These are phyloP conservation scores for Scarus forsteni DNA, from an alignment of 2,797 vertebrate species.

Conservation along the genomic window DNA sequence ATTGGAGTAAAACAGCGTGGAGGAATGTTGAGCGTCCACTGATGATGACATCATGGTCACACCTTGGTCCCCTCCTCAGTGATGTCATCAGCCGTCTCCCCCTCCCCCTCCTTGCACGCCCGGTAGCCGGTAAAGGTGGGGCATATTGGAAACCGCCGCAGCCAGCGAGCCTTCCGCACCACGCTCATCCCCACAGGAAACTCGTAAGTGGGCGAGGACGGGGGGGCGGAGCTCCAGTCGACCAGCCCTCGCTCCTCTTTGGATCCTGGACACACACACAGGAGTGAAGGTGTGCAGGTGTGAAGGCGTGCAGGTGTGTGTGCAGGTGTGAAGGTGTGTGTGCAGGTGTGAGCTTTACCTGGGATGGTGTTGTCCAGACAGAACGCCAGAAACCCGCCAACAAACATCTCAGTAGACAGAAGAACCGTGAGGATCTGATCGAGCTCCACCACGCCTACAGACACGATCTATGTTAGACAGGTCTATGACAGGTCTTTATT, in stretches of 20 bases:
- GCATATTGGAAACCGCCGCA: slow-evolving; percentile 89
- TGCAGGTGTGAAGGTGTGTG: not conserved
- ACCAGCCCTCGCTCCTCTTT: slow-evolving; percentile 90
- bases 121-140: slow-evolving; percentile 89
- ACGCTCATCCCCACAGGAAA: slow-evolving; percentile 90
- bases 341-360: slow-evolving; percentile 79
- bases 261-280: slow-evolving; percentile 80
- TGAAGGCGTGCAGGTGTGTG: not conserved
- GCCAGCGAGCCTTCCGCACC: slow-evolving; percentile 79
- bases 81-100: slow-evolving; percentile 15
- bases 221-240: slow-evolving; percentile 84
- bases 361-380: slow-evolving; percentile 96
- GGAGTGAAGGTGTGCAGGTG: no score
- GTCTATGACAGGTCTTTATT: no score
- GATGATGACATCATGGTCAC: slow-evolving; percentile 45
- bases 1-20: not conserved
- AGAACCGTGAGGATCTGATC: slow-evolving; percentile 97
- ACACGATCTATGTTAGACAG: not conserved
- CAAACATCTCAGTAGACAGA: slow-evolving; percentile 97
- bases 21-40: not conserved
- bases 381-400: slow-evolving; percentile 94
- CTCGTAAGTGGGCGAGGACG: slow-evolving; percentile 84
- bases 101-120: not conserved
- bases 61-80: slow-evolving; percentile 69
- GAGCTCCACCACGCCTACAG: slow-evolving; percentile 88